Base-by-base conservation (phyloP, 2,797 vertebrate species). In the Lepilemur ruficaudatus region DNA sequence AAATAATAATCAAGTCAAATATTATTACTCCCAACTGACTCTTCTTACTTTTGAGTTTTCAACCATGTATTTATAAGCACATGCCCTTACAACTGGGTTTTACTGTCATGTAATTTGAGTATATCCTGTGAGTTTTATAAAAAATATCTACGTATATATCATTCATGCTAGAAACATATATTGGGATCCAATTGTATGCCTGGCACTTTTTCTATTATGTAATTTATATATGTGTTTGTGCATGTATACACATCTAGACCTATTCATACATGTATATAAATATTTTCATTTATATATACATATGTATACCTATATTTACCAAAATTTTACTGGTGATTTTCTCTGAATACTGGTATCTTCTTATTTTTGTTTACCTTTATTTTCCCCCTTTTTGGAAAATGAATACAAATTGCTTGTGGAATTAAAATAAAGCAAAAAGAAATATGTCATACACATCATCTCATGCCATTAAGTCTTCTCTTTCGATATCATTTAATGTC, bases 351-450 rank as follows among this genome's bases (percentile, higher is more conserved):
- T 20, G 9, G 80, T 7, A 91, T 41, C 94, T 81, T 72, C 17
- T 82, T 93, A 25, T 43, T 43, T 83, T 59, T 70, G 46, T 23
- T 94, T 52, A 61, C 2, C 5, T 65, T 76, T 35, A 20, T 76
- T 55, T 6, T 43, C 28, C 20, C 13, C 23, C 3, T 70, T 28
- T 22, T 43, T 9, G n/a, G 52, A 28, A 94, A 95, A 94, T 82
- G 28, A 92, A 76, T n/a, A 81, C 28, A 78, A 23, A 88, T 52
- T 73, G 50, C 15, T 23, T 89, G 12, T 61, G 12, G 20, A 88
- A 93, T 81, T 84, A 88, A 97, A 91, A 92, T 38, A 92, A 91
- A 95, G 15, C 20, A 61, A 75, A 72, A 61, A 61, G 80, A 81
- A 95, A 73, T 48, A 65, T 6, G 18, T 38, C 28, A 93, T 14